Evolutionary conservation across 2,797 vertebrate genomes (phyloP).

Genomic region (Sebastolobus alascanus): DNA sequence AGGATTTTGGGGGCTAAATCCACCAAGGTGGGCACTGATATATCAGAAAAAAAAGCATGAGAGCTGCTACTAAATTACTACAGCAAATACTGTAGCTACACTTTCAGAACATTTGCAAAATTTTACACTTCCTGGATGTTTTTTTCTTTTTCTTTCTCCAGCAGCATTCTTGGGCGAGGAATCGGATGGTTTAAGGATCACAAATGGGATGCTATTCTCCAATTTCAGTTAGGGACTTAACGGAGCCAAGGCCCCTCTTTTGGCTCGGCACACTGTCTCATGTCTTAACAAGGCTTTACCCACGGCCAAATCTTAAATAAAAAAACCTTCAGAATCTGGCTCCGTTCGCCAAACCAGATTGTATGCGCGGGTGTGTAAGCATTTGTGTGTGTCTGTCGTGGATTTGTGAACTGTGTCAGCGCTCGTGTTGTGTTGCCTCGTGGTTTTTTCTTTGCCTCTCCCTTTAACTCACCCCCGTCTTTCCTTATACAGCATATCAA

Average conservation of each 20-base stretch:
- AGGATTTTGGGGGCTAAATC: conserved; percentile 65
- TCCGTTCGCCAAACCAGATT: conserved; percentile 72
- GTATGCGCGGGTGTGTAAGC: conserved; percentile 63
- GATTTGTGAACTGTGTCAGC: conserved; percentile 77
- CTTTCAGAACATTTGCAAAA: conserved; percentile 53
- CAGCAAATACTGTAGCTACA: conserved; percentile 42
- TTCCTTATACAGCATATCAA: conserved; percentile 99
- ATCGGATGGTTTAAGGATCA: conserved; percentile 86
- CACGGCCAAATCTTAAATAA: conserved; percentile 89
- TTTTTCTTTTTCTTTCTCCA: conserved; percentile 2
- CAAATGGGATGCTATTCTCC: conserved; percentile 89
- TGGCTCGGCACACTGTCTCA: conserved; percentile 87
- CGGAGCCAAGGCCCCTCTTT: conserved; percentile 85
- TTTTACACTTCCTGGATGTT: conserved; percentile 48
- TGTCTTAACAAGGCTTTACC: conserved; percentile 91
- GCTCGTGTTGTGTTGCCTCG: conserved; percentile 79
- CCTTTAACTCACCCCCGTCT: conserved; percentile 79
- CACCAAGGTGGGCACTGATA: conserved; percentile 53
- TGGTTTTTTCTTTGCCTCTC: conserved; percentile 73
- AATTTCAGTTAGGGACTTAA: conserved; percentile 91
- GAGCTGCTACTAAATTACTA: conserved; percentile 63
- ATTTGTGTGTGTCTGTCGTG: conserved; percentile 75
- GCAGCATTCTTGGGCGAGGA: conserved; percentile 59
- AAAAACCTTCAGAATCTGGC: conserved; percentile 75
- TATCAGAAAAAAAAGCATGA: conserved; percentile 56